Evolutionary conservation across 2,888 invertebrate genomes (phyloP), one percentile per base, ranked within the genome.

Genomic region (Oligia fasciuncula): DNA sequence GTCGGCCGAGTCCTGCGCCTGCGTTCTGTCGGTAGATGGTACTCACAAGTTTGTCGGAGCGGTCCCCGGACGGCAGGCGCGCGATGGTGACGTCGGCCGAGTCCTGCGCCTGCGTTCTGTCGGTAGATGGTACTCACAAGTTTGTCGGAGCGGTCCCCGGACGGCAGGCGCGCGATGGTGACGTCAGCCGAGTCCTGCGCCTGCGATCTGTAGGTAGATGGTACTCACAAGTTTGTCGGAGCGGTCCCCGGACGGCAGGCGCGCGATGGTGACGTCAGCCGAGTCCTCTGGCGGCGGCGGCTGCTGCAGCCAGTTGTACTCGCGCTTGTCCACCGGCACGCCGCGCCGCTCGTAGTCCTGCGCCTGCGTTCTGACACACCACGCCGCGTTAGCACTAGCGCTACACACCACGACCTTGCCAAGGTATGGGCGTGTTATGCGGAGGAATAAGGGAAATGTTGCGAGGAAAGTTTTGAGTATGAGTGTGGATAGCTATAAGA

Each of bases 291-390:
- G 99, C 79, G 99, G 99, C 85, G 99, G 99, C 79, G 99, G 99
- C 94, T 99, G 98, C 90, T 98, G 98, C 93, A 99, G 98, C 99
- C 99, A 99, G 97, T 99, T 99, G 96, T 99, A 99, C 95, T 98
- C 98, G 88, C 99, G 97, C 97, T 99, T 98, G 90, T 99, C 99
- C 72, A 98, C 97, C 14, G 99, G 99, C 91, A 99, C 97, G 88
- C 99, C 99, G 97, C 99, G 98, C 90, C 98, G 97, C 96, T 98
- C 98, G 96, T 99, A 99, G 95, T 99, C 99, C 83, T 98, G 97
- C 93, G 98, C 98, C 95, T 99, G 99, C 92, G 98, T 98, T 89
- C 97, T 97, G 89, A 17, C 62, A 65, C 66, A 62, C 29, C 66
- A 62, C 29, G 3, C 4, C 35, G 11, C 4, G 23, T 75, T 57